Evolutionary conservation across 2,888 invertebrate species (phyloP).

Genomic region (Rotaria sp.): DNA sequence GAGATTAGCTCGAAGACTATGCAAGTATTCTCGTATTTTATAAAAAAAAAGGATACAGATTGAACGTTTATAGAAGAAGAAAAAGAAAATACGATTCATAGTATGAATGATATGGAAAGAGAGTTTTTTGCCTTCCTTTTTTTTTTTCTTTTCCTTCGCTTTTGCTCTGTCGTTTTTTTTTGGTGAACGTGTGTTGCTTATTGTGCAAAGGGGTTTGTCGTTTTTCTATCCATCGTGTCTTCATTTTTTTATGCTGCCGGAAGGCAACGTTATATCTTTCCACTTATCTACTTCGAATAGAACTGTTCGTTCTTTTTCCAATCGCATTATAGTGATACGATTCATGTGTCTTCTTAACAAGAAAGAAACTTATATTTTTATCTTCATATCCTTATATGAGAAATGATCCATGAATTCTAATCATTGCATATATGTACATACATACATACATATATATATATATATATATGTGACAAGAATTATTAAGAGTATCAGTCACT

Average conservation of each 20-base stretch:
- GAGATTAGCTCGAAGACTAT: background rate
- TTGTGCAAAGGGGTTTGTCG: background rate
- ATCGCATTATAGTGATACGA: background rate
- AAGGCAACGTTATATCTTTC: background rate
- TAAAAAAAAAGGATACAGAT: conserved; percentile 1
- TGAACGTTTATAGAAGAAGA: background rate
- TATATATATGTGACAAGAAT: background rate
- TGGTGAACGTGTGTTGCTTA: conserved; percentile 10
- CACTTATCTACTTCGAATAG: background rate
- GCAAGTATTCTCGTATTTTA: background rate
- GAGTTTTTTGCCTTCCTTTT: background rate
- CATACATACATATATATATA: background rate
- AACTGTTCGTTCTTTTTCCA: background rate
- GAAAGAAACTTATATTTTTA: background rate
- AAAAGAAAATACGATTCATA: background rate
- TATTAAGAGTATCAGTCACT: background rate
- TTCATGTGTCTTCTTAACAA: background rate
- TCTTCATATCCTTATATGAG: background rate
- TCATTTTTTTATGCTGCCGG: conserved; percentile 1
- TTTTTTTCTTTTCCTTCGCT: background rate
- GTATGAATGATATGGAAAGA: conserved; percentile 3
- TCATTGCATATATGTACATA: background rate
- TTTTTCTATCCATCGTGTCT: conserved; percentile 18
- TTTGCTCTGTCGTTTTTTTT: background rate
- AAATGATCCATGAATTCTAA: conserved; percentile 7